Base-by-base conservation (phyloP, 2,113 vertebrate genomes). In the Copsychus sechellarum region DNA sequence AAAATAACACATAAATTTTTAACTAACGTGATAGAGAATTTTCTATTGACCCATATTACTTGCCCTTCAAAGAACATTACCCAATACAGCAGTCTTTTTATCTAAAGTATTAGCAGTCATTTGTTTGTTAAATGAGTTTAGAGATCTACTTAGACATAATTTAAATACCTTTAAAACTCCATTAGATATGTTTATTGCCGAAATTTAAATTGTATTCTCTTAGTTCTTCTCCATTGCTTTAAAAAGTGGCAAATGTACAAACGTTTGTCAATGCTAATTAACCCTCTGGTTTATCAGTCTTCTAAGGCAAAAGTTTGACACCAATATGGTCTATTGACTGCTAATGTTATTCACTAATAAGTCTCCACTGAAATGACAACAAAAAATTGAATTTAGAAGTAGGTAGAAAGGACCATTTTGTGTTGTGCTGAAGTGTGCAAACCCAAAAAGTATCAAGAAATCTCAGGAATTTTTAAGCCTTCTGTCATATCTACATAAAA, bases 51-150 rank as follows among this genome's bases (percentile, higher is more conserved):
- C 96, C 16, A 0, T 87, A 90, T 95, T 97, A 88, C 80, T 96
- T 97, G 96, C n/a, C 72, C 86, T 97, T 96, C 91, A 96, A 97
- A 96, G 94, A 96, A 95, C 97, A 98, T 98, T 98, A 97, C 83
- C 71, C 94, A 97, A 81, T 93, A 88, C 80, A 98, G 74, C 93
- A 96, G 82, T 96, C 79, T 92, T 97, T 95, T 91, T 87, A 95
- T 92, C 93, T 93, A 92, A 95, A 92, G 58, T 84, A 91, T 96
- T 97, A 92, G 69, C 77, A 96, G 90, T 96, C 70, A 94, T 97
- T 95, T 98, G 81, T 95, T 97, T 97, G 67, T 66, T 97, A 98
- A 98, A 97, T 94, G 34, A 97, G 94, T 97, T 97, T 92, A 71
- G 51, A 97, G 87, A 94, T 97, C 95, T 92, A 95, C 74, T 96